Evolutionary conservation across 2,113 vertebrate species (phyloP), one percentile per base, ranked within the genome.

Genomic region (Hippoglossus stenolepis): DNA sequence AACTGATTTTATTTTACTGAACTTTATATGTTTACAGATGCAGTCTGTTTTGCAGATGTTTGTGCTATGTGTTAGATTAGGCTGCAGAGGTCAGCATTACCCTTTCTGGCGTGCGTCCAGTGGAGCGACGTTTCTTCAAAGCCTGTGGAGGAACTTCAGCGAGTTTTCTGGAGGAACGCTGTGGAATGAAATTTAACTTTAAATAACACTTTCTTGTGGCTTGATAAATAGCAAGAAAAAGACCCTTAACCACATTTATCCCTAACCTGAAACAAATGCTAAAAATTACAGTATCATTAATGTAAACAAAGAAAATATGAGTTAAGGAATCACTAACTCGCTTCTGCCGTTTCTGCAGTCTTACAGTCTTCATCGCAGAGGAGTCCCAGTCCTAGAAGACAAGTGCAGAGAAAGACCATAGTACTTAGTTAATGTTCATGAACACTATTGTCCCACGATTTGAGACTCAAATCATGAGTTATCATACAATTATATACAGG

Each of bases 321-420:
- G 3, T 15, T 26, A 31, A 65, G 6, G 38, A 3, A 20, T 51
- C 4, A 84, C 95, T 53, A 88, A 98, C 97, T 91, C 97, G 87
- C 85, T 98, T 98, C 89, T 96, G 94, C 47, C 96, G 95, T 83
- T 96, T 98, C 83, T 95, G 95, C 82, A 98, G 89, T 57, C 94
- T 95, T 40, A 96, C 95, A 66, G 92, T 94, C 90, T 92, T 97
- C 85, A 97, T 93, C 54, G 89, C 72, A 18, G 97, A 96, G 62
- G 97, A 96, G 90, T 98, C 96, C 96, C 97, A 98, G 79, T 96
- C 96, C 97, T 98, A 80, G 15, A 73, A 20, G 12, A 31, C 49
- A 62, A 31, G 26, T 14, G 3, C n/a, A 64, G n/a, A 57, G 2
- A 66, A 4, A 70, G 20, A 57, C 15, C 5, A 40, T 0, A 24